Evolutionary conservation across 2,797 vertebrate species (phyloP).

Genomic region (Cyprinodon diabolis): DNA sequence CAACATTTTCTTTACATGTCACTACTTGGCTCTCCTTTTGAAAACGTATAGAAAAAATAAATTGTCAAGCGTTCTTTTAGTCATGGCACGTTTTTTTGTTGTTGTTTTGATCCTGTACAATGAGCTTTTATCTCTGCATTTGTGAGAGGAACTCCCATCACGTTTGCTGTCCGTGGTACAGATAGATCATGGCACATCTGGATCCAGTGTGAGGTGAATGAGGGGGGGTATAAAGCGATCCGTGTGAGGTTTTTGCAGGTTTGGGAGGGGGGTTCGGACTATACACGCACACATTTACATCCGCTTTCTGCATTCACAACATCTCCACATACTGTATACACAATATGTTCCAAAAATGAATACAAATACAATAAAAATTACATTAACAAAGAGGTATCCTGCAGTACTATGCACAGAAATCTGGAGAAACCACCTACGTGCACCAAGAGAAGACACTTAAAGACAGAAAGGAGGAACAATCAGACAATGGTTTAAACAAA

Average conservation of each 20-base stretch:
- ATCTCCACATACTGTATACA: slow-evolving; percentile 56
- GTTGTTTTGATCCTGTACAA: slow-evolving; percentile 78
- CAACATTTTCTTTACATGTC: slow-evolving; percentile 90
- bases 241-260: slow-evolving; percentile 47
- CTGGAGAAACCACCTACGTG: slow-evolving; percentile 66
- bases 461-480: slow-evolving; percentile 37
- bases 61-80: slow-evolving; percentile 83
- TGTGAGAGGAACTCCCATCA: slow-evolving; percentile 45
- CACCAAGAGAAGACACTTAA: slow-evolving; percentile 42
- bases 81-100: slow-evolving; percentile 81
- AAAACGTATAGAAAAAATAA: slow-evolving; percentile 89
- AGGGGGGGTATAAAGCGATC: slow-evolving; percentile 63
- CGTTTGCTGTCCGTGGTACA: slow-evolving; percentile 65
- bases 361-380: slow-evolving; percentile 67
- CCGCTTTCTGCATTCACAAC: slow-evolving; percentile 57
- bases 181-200: slow-evolving; percentile 80
- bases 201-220: slow-evolving; percentile 78
- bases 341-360: slow-evolving; percentile 66
- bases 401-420: slow-evolving; percentile 69
- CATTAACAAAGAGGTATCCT: slow-evolving; percentile 72
- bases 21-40: slow-evolving; percentile 89
- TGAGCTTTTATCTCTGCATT: slow-evolving; percentile 61
- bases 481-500: slow-evolving; percentile 41
- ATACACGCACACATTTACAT: slow-evolving; percentile 67
- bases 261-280: slow-evolving; percentile 39